Evolutionary conservation across 2,113 vertebrate species (phyloP).

Genomic region (Gallinago undulata): DNA sequence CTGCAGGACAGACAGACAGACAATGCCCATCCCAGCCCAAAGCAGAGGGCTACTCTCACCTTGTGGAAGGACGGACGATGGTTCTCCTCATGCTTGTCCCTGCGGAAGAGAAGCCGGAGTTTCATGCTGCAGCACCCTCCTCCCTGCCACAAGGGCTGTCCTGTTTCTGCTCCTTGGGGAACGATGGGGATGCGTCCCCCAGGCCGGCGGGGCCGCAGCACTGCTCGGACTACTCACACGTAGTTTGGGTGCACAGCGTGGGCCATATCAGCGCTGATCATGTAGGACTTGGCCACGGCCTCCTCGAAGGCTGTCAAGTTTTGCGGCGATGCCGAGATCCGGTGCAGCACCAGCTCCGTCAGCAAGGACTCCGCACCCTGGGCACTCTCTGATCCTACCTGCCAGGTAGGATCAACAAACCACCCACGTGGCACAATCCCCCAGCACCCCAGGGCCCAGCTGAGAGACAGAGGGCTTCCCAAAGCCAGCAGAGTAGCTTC

Average conservation of each 20-base stretch:
- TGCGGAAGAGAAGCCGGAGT: conserved; percentile 51
- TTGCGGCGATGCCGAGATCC: conserved; percentile 80
- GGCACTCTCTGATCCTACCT: conserved; percentile 96
- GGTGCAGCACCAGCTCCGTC: conserved; percentile 90
- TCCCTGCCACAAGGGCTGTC: not conserved
- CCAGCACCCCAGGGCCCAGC: no score
- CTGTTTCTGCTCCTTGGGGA: not conserved
- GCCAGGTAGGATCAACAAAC: not conserved
- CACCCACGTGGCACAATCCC: rapidly evolving
- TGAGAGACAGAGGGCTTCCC: not conserved
- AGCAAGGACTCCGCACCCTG: conserved; percentile 92
- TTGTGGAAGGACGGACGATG: conserved; percentile 94
- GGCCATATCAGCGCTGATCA: conserved; percentile 98
- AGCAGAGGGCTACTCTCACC: conserved; percentile 70
- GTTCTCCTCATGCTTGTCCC: conserved; percentile 97
- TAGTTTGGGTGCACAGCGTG: conserved; percentile 97
- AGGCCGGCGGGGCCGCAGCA: rapidly evolving
- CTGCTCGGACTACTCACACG: conserved; percentile 76
- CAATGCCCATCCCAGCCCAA: rapidly evolving
- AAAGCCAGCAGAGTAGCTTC: not conserved
- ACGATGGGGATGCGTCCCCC: rapidly evolving
- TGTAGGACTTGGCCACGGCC: conserved; percentile 89
- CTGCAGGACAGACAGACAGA: not conserved
- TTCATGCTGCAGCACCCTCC: not conserved
- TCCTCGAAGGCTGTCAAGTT: conserved; percentile 92